These are phyloP conservation scores for Champsocephalus gunnari DNA, from an alignment of 2,797 vertebrate genomes.

Conservation along the genomic window DNA sequence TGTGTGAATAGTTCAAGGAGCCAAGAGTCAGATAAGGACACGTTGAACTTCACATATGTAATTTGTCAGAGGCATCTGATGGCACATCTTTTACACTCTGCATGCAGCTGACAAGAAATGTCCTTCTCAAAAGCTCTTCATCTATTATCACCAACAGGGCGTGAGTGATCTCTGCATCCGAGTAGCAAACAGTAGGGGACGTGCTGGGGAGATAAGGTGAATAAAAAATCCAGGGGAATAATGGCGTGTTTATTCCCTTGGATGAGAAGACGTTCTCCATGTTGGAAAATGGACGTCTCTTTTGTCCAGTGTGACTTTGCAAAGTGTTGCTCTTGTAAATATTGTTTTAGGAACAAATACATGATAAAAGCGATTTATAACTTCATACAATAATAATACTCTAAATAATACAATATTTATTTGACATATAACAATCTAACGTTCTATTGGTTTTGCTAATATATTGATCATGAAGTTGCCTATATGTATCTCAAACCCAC, in stretches of 20 bases:
- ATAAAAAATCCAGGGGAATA: constrained; percentile 16
- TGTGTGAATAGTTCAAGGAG: constrained; percentile 3
- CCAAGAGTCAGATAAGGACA: constrained; percentile 29
- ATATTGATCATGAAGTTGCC: background rate
- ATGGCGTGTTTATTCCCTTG: constrained; percentile 4
- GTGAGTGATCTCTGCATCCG: constrained; percentile 3
- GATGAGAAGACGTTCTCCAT: background rate
- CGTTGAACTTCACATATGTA: constrained; percentile 3
- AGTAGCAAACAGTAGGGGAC: constrained; percentile 35
- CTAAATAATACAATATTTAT: background rate
- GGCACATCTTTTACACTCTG: constrained; percentile 4
- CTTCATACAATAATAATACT: background rate
- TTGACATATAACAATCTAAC: background rate
- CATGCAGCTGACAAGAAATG: constrained; percentile 21
- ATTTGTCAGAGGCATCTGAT: constrained; percentile 28
- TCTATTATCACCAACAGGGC: constrained; percentile 27
- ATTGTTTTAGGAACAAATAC: background rate
- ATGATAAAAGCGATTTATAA: background rate
- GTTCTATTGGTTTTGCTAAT: background rate
- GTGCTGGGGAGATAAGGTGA: constrained; percentile 11
- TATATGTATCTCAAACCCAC: background rate
- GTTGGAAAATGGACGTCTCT: background rate
- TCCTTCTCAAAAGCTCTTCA: constrained; percentile 16
- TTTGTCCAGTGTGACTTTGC: background rate
- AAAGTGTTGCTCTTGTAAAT: background rate